Evolutionary conservation across 2,888 invertebrate genomes (phyloP).

Genomic region (Cylloceria caligata): DNA sequence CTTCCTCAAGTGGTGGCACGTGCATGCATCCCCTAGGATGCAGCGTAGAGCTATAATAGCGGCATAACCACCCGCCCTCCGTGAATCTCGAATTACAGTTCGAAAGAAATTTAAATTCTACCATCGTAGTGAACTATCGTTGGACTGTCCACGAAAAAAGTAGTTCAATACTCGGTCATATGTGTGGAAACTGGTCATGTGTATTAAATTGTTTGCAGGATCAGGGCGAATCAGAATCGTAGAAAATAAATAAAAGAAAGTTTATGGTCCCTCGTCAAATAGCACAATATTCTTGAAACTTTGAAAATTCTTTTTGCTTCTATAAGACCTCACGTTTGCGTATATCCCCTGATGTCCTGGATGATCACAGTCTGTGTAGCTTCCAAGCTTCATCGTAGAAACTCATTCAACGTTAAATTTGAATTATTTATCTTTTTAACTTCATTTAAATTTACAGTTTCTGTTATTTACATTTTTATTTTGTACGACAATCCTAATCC

Average conservation of each 20-base stretch:
- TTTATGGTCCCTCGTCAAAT: constrained; percentile 61
- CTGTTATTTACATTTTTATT: background rate
- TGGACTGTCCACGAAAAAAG: constrained; percentile 12
- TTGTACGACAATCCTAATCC: too few species aligned
- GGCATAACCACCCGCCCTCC: background rate
- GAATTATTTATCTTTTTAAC: background rate
- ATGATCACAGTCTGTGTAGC: background rate
- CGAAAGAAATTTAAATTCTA: constrained; percentile 45
- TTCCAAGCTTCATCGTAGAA: constrained; percentile 20
- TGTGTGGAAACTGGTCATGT: constrained; percentile 39
- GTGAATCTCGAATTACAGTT: constrained; percentile 9
- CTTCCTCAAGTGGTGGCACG: too few species aligned
- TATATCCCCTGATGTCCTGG: background rate
- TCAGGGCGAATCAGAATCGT: background rate
- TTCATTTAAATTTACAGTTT: background rate
- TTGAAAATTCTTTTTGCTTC: constrained; percentile 13
- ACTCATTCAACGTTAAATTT: constrained; percentile 1
- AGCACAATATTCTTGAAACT: constrained; percentile 57
- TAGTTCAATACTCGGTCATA: constrained; percentile 22
- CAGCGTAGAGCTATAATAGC: too few species aligned
- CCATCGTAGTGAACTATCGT: constrained; percentile 15
- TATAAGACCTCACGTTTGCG: constrained; percentile 10
- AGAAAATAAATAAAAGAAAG: constrained; percentile 59
- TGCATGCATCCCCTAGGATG: too few species aligned
- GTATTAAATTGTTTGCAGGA: constrained; percentile 45